Evolutionary conservation across 1,140 invertebrate genomes (phyloP).

Genomic region (Cryptotermes secundus): DNA sequence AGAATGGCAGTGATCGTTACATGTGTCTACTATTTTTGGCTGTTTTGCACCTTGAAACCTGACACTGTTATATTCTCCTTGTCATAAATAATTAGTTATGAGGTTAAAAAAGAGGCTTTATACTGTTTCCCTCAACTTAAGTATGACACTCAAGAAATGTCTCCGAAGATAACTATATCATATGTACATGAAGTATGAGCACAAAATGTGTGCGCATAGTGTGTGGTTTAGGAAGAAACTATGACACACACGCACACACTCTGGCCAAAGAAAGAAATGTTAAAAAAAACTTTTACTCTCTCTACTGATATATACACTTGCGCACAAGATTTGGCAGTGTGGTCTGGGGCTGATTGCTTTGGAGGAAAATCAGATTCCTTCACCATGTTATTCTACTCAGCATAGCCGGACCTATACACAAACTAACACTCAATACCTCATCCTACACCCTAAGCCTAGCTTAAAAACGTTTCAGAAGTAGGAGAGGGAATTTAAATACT

Average conservation of each 20-base stretch:
- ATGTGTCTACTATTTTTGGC: not conserved
- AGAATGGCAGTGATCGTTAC: conserved; percentile 11
- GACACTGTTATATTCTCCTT: not conserved
- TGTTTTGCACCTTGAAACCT: not conserved
- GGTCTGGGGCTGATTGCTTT: not conserved
- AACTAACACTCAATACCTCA: not conserved
- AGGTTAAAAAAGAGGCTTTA: not conserved
- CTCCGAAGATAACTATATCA: not conserved
- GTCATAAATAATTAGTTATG: conserved; percentile 5
- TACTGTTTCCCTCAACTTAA: conserved; percentile 10
- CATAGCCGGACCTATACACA: not conserved
- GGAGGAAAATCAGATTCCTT: not conserved
- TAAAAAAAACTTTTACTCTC: not conserved
- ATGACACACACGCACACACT: not conserved
- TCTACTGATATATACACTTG: not conserved
- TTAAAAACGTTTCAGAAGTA: not conserved
- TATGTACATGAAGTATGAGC: not conserved
- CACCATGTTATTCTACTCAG: conserved; percentile 5
- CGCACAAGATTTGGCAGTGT: not conserved
- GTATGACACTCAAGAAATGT: not conserved
- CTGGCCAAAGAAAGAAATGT: not conserved
- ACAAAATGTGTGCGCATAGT: not conserved
- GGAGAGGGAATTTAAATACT: conserved; percentile 16
- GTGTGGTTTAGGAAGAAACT: conserved; percentile 3
- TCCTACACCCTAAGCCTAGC: not conserved